phyloP scores from a whole-genome alignment of 1,140 invertebrate genomes.

The Diprion similis region DNA sequence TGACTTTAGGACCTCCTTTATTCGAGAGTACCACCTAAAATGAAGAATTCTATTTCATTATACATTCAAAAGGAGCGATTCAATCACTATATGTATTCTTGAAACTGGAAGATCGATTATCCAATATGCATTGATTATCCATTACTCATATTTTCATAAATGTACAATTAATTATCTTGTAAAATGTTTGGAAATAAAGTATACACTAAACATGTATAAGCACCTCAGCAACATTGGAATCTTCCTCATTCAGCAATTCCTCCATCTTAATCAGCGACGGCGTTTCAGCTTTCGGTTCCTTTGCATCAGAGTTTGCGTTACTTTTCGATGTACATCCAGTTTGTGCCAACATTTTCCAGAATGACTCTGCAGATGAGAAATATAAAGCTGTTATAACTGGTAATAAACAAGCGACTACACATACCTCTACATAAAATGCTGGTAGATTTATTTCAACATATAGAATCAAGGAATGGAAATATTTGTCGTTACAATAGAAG shows the following conservation, averaged over 20 bases:
- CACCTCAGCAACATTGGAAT: conserved; percentile 1
- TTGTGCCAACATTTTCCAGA: neutral
- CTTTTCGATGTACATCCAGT: neutral
- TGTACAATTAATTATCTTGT: neutral
- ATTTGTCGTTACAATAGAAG: too few species aligned
- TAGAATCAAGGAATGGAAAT: too few species aligned
- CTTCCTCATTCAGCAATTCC: neutral
- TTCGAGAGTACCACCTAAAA: conserved; percentile 54
- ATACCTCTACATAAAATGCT: too few species aligned
- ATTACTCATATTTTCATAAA: neutral
- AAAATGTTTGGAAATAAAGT: neutral
- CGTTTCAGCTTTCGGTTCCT: neutral
- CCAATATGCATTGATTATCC: too few species aligned
- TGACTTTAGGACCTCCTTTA: conserved; percentile 59
- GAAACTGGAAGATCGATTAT: too few species aligned
- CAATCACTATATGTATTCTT: too few species aligned
- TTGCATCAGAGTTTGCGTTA: neutral
- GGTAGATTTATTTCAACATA: too few species aligned
- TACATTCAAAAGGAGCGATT: neutral
- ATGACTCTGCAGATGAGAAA: neutral
- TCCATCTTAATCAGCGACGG: neutral
- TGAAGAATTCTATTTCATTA: neutral
- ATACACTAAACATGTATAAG: too few species aligned
- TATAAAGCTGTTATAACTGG: neutral
- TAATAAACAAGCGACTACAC: neutral